Evolutionary conservation across 2,797 vertebrate species (phyloP), one percentile per base, ranked within the genome.

Genomic region (Danio aesculapii): DNA sequence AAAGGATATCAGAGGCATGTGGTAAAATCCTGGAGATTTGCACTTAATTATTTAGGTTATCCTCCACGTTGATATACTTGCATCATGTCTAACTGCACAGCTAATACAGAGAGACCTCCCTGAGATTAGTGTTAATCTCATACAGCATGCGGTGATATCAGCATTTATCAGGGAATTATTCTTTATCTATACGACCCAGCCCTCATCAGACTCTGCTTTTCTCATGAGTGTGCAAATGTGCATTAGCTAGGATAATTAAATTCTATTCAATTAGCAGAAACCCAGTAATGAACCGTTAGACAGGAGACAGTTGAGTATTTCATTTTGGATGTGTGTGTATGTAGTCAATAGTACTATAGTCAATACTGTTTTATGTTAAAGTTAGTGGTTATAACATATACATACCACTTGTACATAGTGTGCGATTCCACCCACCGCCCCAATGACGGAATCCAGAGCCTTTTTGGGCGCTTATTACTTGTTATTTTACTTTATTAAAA

Each of bases 91-190:
- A 73, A 67, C 68, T 53, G 67, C 47, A 70, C 47, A 68, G 68
- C 57, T 55, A 64, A 55, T 62, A 80, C 41, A 73, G 47, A 44
- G 52, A 52, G 16, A 75, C 52, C 19, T 64, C 14, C 3, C 0
- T 64, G 14, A 80, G 74, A 77, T 85, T 82, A 75, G 61, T 70
- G 30, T 49, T 77, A 84, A 87, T 79, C 77, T 71, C 64, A 69
- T 19, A 64, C 46, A 58, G 81, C 71, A 79, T 70, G 63, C 9
- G 43, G 79, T 68, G 72, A 76, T 77, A 85, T 81, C 64, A 47
- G 55, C 8, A 46, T 87, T 85, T 82, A 84, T 83, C 72, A 41
- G 52, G 79, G 79, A 84, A 80, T 79, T 80, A 73, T 17, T 74
- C 62, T 77, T 82, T 82, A 84, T 86, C 79, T 83, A 49, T 52